A percentile compares a stretch with the other conserved stretches of the same genome.
Conservation (phyloP, 2,888 invertebrate species). For the Pyrocoelia pectoralis region DNA sequence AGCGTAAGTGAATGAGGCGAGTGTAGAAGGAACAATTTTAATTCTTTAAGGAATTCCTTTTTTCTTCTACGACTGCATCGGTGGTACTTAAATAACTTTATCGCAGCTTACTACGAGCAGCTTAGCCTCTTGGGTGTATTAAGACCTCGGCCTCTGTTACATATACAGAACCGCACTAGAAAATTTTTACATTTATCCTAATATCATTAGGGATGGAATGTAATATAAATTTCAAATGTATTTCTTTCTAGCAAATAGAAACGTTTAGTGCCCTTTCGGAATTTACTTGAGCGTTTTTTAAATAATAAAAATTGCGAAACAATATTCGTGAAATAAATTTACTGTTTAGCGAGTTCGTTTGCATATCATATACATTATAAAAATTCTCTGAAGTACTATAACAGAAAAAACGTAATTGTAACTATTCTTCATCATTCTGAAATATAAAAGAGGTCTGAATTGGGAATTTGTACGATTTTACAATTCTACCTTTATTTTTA, state of each 20-base stretch:
- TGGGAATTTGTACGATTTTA: neutral
- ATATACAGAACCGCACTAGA: slow-evolving; percentile 29
- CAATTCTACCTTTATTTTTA: too few relatives aligned
- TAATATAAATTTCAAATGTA: slow-evolving; percentile 1
- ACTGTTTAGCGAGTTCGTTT: neutral
- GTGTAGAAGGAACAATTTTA: slow-evolving; percentile 34
- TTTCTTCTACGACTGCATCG: slow-evolving; percentile 36
- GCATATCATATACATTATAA: slow-evolving; percentile 6
- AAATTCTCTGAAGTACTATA: neutral
- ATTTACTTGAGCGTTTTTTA: neutral
- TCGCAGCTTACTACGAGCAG: slow-evolving; percentile 41
- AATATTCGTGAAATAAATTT: slow-evolving; percentile 3
- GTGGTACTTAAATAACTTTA: slow-evolving; percentile 44
- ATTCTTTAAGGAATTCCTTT: slow-evolving; percentile 35
- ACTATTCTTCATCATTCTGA: neutral
- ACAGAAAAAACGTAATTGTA: slow-evolving; percentile 5
- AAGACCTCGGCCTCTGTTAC: slow-evolving; percentile 31
- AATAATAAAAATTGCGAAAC: slow-evolving; percentile 2
- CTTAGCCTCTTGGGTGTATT: slow-evolving; percentile 36
- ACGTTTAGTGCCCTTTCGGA: neutral
- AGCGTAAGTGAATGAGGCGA: slow-evolving; percentile 21
- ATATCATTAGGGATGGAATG: slow-evolving; percentile 9
- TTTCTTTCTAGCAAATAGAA: neutral
- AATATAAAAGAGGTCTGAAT: neutral
- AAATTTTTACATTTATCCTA: slow-evolving; percentile 19